Conservation (phyloP, 2,113 vertebrate species). For the Trachemys scripta region DNA sequence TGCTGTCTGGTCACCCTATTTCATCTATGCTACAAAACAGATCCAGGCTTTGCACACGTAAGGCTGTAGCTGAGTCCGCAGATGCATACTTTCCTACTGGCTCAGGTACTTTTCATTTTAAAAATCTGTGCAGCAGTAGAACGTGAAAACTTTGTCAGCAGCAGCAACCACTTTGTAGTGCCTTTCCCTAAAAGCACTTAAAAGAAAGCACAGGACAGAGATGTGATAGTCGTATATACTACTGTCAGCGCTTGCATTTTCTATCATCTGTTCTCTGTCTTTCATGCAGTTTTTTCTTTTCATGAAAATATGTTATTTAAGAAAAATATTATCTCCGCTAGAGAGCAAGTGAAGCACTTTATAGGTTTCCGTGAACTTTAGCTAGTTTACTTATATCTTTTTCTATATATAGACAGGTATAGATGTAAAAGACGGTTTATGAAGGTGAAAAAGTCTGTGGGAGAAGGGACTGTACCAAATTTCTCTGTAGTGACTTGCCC, state of each 20-base stretch:
- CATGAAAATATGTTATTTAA: not conserved
- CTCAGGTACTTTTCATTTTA: not conserved
- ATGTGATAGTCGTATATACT: not conserved
- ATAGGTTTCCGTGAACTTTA: not conserved
- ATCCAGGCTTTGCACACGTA: not conserved
- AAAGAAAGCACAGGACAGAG: not conserved
- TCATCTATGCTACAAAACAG: not conserved
- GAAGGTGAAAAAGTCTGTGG: not conserved
- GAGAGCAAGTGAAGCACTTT: not conserved
- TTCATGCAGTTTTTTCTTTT: not conserved
- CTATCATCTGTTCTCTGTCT: not conserved
- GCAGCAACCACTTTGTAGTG: not conserved
- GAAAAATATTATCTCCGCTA: not conserved
- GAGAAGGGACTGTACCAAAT: not conserved
- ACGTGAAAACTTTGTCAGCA: not conserved
- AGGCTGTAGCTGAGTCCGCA: conserved; percentile 29
- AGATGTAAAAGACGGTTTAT: not conserved
- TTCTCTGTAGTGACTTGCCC: conserved; percentile 10
- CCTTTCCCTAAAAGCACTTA: not conserved
- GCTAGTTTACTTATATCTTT: not conserved
- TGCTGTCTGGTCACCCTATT: too few species aligned
- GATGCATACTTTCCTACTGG: not conserved
- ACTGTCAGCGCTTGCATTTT: not conserved
- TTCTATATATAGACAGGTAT: too few species aligned
- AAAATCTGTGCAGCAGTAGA: not conserved